Conservation (phyloP, 2,797 vertebrate species). For the Apogon hyalosoma region DNA sequence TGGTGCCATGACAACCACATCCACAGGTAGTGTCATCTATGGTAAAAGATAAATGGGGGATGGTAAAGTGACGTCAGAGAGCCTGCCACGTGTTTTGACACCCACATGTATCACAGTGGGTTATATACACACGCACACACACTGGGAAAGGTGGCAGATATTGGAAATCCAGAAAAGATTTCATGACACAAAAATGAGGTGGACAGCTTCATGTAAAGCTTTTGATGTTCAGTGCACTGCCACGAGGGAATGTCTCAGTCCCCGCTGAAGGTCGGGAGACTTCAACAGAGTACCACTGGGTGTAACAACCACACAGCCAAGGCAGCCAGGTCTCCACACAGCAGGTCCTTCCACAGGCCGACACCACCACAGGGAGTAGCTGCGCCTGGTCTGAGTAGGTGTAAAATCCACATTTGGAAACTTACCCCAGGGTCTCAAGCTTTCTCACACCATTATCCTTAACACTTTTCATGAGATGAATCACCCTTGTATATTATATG, state of each 20-base stretch:
- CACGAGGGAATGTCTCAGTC: constrained; percentile 42
- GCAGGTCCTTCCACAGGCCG: constrained; percentile 23
- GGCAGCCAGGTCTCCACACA: constrained; percentile 46
- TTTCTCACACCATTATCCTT: constrained; percentile 18
- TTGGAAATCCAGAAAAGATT: constrained; percentile 47
- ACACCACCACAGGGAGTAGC: constrained; percentile 22
- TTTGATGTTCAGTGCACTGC: constrained; percentile 61
- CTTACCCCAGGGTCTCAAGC: constrained; percentile 20
- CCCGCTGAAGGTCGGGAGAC: constrained; percentile 37
- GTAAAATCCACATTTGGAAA: constrained; percentile 46
- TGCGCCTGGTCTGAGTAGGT: constrained; percentile 11
- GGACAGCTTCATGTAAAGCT: constrained; percentile 54
- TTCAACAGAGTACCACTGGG: constrained; percentile 35
- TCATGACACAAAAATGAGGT: constrained; percentile 42
- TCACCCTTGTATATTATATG: constrained; percentile 31
- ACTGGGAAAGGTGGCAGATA: background rate
- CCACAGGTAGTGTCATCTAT: constrained; percentile 29
- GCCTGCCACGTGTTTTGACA: background rate
- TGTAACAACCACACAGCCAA: constrained; percentile 32
- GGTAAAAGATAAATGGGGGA: constrained; percentile 21
- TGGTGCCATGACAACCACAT: constrained; percentile 66
- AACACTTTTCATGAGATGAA: constrained; percentile 35
- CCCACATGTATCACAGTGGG: constrained; percentile 10
- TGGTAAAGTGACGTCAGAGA: background rate
- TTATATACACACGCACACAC: constrained; percentile 14